These are phyloP conservation scores for Pocillopora damicornis DNA, from an alignment of 64 coral and sea anemone genomes.

Conservation along the genomic window DNA sequence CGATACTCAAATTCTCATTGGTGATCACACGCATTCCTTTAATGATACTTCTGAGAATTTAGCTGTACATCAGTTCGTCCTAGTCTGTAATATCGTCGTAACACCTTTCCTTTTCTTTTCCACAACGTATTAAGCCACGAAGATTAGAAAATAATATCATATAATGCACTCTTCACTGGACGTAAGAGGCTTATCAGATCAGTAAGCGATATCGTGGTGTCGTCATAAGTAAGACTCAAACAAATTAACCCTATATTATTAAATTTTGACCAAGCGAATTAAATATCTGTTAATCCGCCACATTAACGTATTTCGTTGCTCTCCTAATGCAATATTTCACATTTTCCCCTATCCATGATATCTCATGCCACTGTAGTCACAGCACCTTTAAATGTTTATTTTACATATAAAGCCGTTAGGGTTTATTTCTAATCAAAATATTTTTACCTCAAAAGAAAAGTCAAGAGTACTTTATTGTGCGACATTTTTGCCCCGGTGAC, in stretches of 20 bases:
- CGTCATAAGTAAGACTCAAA: background rate
- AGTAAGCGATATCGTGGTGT: background rate
- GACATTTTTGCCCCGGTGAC: no score
- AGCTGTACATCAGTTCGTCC: background rate
- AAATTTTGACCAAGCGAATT: background rate
- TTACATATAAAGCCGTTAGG: background rate
- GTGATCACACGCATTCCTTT: background rate
- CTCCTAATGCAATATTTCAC: background rate
- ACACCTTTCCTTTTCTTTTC: no score
- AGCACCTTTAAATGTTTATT: background rate
- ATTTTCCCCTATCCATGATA: background rate
- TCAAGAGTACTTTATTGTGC: no score
- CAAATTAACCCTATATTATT: background rate
- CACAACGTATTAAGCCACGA: no score
- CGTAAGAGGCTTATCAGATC: background rate
- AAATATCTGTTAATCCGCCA: background rate
- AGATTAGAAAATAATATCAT: no score
- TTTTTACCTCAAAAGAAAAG: background rate
- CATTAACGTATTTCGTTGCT: background rate
- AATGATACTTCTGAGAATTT: background rate
- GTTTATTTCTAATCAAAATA: background rate
- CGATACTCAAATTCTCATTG: background rate
- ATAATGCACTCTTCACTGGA: no score
- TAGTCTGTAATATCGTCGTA: no score
- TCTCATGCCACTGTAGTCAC: background rate